Conservation (phyloP, 2,888 invertebrate species). For the Agriopis leucophaearia region DNA sequence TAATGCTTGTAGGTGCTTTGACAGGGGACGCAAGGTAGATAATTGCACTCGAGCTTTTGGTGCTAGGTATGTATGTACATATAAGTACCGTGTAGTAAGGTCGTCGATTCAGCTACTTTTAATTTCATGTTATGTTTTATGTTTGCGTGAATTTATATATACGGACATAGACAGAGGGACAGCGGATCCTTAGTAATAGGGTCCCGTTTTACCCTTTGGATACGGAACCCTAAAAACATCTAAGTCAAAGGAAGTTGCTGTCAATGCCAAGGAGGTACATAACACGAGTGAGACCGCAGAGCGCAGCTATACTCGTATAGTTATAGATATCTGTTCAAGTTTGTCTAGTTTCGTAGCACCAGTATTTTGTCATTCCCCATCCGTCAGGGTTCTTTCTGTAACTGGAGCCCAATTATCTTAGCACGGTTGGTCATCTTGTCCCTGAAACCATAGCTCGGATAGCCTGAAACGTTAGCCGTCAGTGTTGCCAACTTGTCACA, state of each 20-base stretch:
- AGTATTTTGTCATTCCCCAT: slow-evolving; percentile 44
- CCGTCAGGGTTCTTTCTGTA: slow-evolving; percentile 62
- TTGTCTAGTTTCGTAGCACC: slow-evolving; percentile 12
- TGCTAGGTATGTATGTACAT: background rate
- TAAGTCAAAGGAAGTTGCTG: too few relatives aligned
- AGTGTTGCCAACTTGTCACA: slow-evolving; percentile 58
- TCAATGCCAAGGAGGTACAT: too few relatives aligned
- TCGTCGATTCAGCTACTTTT: too few relatives aligned
- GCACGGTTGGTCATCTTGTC: slow-evolving; percentile 70
- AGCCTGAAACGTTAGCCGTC: slow-evolving; percentile 65
- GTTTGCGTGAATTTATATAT: too few relatives aligned
- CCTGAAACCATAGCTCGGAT: slow-evolving; percentile 48
- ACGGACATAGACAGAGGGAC: too few relatives aligned
- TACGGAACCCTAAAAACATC: too few relatives aligned
- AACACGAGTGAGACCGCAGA: too few relatives aligned
- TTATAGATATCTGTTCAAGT: background rate
- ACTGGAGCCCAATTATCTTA: slow-evolving; percentile 73
- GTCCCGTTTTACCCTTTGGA: too few relatives aligned
- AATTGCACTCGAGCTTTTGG: slow-evolving; percentile 20
- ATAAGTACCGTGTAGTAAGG: too few relatives aligned
- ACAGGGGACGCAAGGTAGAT: slow-evolving; percentile 23
- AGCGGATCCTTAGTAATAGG: too few relatives aligned
- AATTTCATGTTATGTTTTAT: too few relatives aligned
- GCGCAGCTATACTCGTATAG: too few relatives aligned
- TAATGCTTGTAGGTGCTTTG: slow-evolving; percentile 32